phyloP scores from a whole-genome alignment of 2,888 invertebrate species.

The Piscicola geometra region DNA sequence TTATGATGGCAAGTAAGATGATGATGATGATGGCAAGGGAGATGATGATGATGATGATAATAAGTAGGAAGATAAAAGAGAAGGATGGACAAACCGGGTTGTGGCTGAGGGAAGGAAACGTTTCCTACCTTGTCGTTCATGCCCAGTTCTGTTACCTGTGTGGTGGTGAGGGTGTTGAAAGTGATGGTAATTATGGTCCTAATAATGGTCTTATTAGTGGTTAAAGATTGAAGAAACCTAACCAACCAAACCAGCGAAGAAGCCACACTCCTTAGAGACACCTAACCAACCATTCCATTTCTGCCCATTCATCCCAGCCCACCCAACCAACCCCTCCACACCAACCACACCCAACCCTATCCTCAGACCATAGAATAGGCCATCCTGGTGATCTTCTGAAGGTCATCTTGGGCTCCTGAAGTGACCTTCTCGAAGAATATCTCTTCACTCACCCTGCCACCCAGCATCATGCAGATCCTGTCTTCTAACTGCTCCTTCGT shows the following conservation, averaged over 20 bases:
- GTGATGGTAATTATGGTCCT: too few species aligned
- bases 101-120: conserved; percentile 89
- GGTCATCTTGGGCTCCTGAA: conserved; percentile 96
- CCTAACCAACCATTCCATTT: too few species aligned
- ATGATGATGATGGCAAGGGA: too few species aligned
- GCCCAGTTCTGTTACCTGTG: conserved; percentile 82
- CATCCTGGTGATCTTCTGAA: conserved; percentile 93
- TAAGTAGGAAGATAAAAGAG: neutral
- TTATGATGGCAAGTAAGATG: too few species aligned
- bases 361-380: conserved; percentile 86
- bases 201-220: too few species aligned
- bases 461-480: conserved; percentile 97
- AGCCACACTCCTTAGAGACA: too few species aligned
- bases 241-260: too few species aligned
- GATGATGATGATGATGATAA: too few species aligned
- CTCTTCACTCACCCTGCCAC: conserved; percentile 95
- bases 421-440: conserved; percentile 92
- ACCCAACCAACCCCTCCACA: too few species aligned
- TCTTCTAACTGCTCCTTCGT: conserved; percentile 93
- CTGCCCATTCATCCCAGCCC: too few species aligned
- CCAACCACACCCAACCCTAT: too few species aligned
- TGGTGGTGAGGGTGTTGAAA: neutral
- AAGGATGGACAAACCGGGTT: conserved; percentile 68
- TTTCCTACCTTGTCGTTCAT: conserved; percentile 97
- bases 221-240: too few species aligned